phyloP scores from a whole-genome alignment of 2,888 invertebrate genomes.

The Dusona sp. region DNA sequence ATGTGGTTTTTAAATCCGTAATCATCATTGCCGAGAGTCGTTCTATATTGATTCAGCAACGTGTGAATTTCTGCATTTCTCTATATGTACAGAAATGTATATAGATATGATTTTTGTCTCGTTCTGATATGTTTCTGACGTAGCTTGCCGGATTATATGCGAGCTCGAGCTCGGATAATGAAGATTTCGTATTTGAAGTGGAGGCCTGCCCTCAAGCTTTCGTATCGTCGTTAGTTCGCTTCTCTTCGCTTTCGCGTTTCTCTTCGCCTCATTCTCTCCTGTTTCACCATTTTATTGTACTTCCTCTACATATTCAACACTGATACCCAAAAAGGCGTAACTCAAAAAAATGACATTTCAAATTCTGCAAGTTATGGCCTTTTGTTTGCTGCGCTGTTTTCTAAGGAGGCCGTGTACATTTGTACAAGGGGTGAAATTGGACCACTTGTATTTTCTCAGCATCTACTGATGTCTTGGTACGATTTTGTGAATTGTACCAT shows the following conservation, averaged over 20 bases:
- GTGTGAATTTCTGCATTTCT: no score
- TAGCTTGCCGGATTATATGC: constrained; percentile 10
- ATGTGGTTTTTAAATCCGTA: no score
- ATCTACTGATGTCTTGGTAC: background rate
- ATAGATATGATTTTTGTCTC: background rate
- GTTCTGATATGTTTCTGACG: constrained; percentile 30
- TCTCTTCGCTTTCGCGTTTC: constrained; percentile 17
- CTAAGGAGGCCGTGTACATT: background rate
- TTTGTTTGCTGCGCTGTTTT: background rate
- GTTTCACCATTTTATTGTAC: constrained; percentile 29
- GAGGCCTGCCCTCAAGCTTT: constrained; percentile 51
- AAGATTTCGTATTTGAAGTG: constrained; percentile 67
- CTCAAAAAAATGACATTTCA: background rate
- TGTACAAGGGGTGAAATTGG: background rate
- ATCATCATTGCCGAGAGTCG: no score
- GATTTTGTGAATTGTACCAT: background rate
- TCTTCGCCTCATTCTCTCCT: constrained; percentile 29
- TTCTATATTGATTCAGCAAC: background rate
- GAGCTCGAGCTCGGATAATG: constrained; percentile 57
- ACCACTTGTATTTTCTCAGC: background rate
- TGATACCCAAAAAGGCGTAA: background rate
- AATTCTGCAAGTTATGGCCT: background rate
- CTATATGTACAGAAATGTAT: background rate
- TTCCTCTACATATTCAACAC: background rate
- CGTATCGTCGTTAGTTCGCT: constrained; percentile 57